A percentile compares a stretch with the other conserved stretches of the same genome.
Conservation (phyloP, 2,797 vertebrate genomes). For the Centroberyx gerrardi region DNA sequence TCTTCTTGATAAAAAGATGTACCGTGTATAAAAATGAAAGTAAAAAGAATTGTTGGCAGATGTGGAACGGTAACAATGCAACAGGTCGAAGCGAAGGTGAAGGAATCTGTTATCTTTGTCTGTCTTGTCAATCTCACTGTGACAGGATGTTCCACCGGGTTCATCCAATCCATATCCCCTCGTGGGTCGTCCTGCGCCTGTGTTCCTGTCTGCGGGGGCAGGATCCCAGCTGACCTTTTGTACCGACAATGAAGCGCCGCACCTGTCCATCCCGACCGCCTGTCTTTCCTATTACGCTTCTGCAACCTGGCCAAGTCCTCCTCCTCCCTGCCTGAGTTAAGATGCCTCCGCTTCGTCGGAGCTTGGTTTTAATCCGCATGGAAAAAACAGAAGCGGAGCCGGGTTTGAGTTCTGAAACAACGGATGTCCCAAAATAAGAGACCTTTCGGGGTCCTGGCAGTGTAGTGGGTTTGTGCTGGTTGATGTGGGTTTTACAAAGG, state of each 20-base stretch:
- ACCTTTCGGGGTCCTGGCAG: conserved; percentile 32
- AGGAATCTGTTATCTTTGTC: conserved; percentile 50
- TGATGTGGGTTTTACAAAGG: conserved; percentile 33
- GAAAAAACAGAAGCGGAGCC: conserved; percentile 4
- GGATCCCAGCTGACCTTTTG: conserved; percentile 54
- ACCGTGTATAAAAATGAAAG: not conserved
- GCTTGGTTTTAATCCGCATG: conserved; percentile 23
- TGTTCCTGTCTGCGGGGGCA: conserved; percentile 31
- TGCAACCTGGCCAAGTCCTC: conserved; percentile 21
- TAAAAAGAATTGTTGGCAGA: conserved; percentile 39
- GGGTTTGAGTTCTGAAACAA: conserved; percentile 40
- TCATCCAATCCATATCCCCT: conserved; percentile 33
- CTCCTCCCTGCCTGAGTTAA: conserved; percentile 11
- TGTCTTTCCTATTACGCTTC: conserved; percentile 21
- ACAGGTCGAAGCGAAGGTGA: conserved; percentile 45
- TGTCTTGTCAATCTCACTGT: conserved; percentile 57
- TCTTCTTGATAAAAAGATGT: conserved; percentile 9
- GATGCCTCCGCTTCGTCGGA: not conserved
- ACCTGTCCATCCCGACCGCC: conserved; percentile 21
- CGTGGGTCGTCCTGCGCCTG: conserved; percentile 12
- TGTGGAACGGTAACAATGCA: conserved; percentile 44
- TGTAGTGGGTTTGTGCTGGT: conserved; percentile 24
- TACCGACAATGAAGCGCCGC: conserved; percentile 18
- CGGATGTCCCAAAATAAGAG: conserved; percentile 32
- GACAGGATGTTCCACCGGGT: conserved; percentile 54